Evolutionary conservation across 2,797 vertebrate species (phyloP), one percentile per base, ranked within the genome.

Genomic region (Crax fasciolata): DNA sequence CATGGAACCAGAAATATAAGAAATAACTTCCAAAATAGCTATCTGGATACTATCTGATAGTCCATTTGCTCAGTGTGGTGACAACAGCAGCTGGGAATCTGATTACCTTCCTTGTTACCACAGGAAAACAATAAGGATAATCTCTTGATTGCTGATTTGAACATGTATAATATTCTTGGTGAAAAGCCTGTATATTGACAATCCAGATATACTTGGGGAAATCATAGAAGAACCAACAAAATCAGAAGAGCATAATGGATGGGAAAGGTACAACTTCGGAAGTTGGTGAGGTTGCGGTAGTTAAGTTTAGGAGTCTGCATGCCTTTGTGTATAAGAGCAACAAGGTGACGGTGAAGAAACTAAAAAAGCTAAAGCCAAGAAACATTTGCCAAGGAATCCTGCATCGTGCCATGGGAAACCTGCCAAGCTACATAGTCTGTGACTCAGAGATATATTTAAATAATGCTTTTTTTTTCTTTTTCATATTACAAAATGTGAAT

Each of bases 401-500:
- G 55, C 84, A 89, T 78, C 6, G 30, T 44, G 48, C 80, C 59
- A 55, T 4, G 21, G 93, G 84, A 91, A 94, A 86, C 8, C 11
- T 71, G 89, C 94, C 92, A 94, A 92, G 66, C 61, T 86, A 92
- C 73, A 88, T 11, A 94, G 66, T 75, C 74, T 90, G 78, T 90
- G 70, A 87, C 79, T 94, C 91, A 96, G 76, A 95, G 79, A 91
- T 80, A 41, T 55, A 94, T 73, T 84, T 91, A 76, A 88, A 93
- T 67, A 10, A 38, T 55, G 70, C 4, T 63, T 43, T 41, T 28
- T 11, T 28, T 39, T 25, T 15, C 18, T 30, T 83, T 90, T 92
- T 81, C 27, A 8, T 80, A 51, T 92, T 94, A 91, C 43, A 93
- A 92, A 84, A 95, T 81, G 28, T 70, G 87, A 77, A 85, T 72